phyloP scores from a whole-genome alignment of 1,140 invertebrate genomes.

The Lordiphosa clarofinis region DNA sequence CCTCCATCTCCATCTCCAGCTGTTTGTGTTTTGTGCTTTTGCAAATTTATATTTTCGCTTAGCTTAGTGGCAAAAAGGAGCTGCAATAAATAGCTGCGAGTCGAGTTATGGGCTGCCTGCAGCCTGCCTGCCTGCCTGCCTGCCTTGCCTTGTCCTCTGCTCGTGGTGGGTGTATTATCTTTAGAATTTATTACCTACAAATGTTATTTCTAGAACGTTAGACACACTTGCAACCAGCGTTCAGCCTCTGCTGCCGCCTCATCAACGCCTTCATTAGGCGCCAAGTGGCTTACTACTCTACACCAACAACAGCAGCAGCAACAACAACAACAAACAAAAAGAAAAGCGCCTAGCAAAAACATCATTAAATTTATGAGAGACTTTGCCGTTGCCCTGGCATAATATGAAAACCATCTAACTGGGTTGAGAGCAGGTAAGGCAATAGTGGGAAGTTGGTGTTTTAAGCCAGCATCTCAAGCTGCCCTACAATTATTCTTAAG shows the following conservation, averaged over 20 bases:
- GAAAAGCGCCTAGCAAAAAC: conserved; percentile 40
- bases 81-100: conserved; percentile 58
- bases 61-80: conserved; percentile 41
- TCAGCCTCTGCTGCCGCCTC: conserved; percentile 38
- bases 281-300: conserved; percentile 33
- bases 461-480: too few relatives aligned
- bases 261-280: conserved; percentile 71
- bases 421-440: not conserved
- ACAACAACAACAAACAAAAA: conserved; percentile 21
- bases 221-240: conserved; percentile 36
- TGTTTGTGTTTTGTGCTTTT: conserved; percentile 24
- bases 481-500: not conserved
- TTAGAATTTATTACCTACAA: conserved; percentile 76
- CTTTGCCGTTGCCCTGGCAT: conserved; percentile 32
- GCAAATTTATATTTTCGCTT: conserved; percentile 66
- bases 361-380: conserved; percentile 72
- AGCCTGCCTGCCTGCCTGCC: conserved; percentile 4
- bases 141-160: conserved; percentile 17
- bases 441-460: too few relatives aligned
- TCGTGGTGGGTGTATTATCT: conserved; percentile 69
- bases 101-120: conserved; percentile 52
- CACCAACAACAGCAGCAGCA: conserved; percentile 14
- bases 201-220: conserved; percentile 76
- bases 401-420: conserved; percentile 45
- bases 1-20: conserved; percentile 6